Evolutionary conservation across 2,888 invertebrate genomes (phyloP).

Genomic region (Coronaproctus castanopsis): DNA sequence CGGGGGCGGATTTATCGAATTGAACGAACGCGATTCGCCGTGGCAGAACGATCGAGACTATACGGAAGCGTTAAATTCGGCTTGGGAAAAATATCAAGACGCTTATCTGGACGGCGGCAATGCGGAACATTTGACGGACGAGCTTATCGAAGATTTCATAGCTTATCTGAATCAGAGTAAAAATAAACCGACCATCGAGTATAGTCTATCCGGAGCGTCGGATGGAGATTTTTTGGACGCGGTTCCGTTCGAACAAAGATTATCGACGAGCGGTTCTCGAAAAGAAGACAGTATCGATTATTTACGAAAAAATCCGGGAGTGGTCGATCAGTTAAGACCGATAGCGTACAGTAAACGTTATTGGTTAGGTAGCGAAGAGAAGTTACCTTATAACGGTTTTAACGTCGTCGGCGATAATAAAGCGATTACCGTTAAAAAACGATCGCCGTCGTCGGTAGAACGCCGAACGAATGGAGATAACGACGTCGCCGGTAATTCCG

Average conservation of each 20-base stretch:
- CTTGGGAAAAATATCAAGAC: conserved; percentile 36
- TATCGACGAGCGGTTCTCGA: neutral
- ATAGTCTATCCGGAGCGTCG: conserved; percentile 20
- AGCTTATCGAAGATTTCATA: conserved; percentile 4
- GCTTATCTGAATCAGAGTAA: conserved; percentile 14
- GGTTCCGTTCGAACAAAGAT: neutral
- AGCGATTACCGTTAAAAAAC: neutral
- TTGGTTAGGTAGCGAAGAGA: conserved; percentile 14
- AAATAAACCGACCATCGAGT: conserved; percentile 16
- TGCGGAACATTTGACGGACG: conserved; percentile 1
- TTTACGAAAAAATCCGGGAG: neutral
- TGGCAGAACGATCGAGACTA: conserved; percentile 26
- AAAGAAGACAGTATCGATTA: conserved; percentile 9
- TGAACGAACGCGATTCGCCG: conserved; percentile 27
- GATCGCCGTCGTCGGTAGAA: neutral
- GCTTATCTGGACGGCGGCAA: neutral
- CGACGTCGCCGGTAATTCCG: neutral
- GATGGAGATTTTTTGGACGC: neutral
- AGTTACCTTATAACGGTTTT: neutral
- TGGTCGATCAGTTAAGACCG: neutral
- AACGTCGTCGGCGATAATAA: neutral
- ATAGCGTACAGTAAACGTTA: conserved; percentile 11
- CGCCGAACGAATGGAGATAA: neutral
- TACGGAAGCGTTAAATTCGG: conserved; percentile 32
- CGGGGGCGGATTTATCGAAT: conserved; percentile 14